Conservation (phyloP, 2,797 vertebrate genomes). For the Threskiornis aethiopicus region DNA sequence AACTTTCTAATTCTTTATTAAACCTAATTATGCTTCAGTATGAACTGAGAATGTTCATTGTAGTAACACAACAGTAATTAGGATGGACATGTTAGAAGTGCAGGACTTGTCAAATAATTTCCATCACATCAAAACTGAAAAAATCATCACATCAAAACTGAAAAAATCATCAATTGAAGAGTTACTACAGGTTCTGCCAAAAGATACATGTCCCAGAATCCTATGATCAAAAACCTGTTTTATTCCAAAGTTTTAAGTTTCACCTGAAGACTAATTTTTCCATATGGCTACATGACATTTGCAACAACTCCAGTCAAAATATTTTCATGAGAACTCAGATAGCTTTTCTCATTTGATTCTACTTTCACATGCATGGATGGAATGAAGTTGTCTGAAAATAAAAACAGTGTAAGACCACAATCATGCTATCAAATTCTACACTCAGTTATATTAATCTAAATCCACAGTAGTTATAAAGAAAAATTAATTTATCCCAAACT, state of each 20-base stretch:
- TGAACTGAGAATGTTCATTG: background rate
- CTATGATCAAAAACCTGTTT: background rate
- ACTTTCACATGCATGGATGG: background rate
- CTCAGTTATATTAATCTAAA: background rate
- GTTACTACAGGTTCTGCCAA: background rate
- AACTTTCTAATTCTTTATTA: background rate
- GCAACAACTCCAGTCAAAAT: background rate
- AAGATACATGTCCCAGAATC: background rate
- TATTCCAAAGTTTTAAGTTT: background rate
- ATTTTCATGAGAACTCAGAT: background rate
- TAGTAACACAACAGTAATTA: background rate
- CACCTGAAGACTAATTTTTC: background rate
- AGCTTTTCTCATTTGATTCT: background rate
- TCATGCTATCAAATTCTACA: background rate
- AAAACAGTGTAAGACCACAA: background rate
- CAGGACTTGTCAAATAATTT: background rate
- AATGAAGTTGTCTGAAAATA: background rate
- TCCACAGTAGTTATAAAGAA: background rate
- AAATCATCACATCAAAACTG: background rate
- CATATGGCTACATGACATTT: background rate
- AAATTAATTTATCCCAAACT: background rate
- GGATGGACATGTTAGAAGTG: background rate
- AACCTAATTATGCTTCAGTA: background rate
- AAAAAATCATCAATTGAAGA: background rate
- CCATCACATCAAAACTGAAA: background rate